Evolutionary conservation across 2,797 vertebrate species (phyloP).

Genomic region (Saxicola maurus): DNA sequence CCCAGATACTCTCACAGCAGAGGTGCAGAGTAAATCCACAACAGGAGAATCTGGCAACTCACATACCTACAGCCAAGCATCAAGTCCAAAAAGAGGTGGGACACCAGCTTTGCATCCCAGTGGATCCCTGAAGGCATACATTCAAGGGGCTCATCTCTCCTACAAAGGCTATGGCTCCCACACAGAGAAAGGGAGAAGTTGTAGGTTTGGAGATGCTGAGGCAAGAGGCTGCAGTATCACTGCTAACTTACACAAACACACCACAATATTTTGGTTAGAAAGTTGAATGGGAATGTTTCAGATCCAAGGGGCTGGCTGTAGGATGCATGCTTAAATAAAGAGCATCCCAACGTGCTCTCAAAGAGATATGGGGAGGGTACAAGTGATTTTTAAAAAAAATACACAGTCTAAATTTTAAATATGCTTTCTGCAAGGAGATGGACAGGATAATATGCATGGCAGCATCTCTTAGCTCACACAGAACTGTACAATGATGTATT

Average conservation of each 20-base stretch:
- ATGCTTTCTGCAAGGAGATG: neutral
- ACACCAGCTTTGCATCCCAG: neutral
- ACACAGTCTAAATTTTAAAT: neutral
- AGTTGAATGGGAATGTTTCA: neutral
- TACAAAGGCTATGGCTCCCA: neutral
- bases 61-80: neutral
- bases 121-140: accelerated
- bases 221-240: neutral
- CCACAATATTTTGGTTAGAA: accelerated
- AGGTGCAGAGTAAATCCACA: neutral
- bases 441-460: neutral
- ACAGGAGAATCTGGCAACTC: neutral
- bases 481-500: neutral
- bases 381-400: neutral
- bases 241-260: neutral
- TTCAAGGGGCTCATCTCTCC: neutral
- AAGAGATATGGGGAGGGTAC: neutral
- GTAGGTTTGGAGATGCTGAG: neutral
- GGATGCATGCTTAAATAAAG: neutral
- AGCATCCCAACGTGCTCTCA: neutral
- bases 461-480: neutral
- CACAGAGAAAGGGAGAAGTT: neutral
- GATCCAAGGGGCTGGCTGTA: neutral
- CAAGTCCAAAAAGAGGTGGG: neutral
- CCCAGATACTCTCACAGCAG: neutral